Base-by-base conservation (phyloP, 2,113 vertebrate species). In the Paramormyrops kingsleyae region DNA sequence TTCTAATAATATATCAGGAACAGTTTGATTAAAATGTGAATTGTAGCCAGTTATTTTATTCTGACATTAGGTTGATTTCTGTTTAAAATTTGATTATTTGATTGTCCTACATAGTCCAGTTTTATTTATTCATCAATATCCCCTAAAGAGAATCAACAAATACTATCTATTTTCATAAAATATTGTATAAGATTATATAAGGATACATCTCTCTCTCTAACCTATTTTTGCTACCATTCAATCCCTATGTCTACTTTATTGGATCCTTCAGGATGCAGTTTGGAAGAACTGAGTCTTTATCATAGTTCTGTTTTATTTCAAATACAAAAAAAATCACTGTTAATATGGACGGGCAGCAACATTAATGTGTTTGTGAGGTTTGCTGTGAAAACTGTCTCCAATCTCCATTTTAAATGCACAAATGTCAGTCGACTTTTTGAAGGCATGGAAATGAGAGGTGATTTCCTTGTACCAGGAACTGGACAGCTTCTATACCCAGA, bases 1-100 rank as follows among this genome's bases (percentile, higher is more conserved):
- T 9, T 10, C 44, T 15, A 12, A 47, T 84, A n/a, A 62, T 89
- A 15, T 21, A 27, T 17, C 83, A 52, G 52, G 44, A 39, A 17
- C 15, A 44, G 12, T 56, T 80, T 70, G 31, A 80, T 90, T 90
- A 87, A 87, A 87, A 53, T 46, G n/a, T 42, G 21, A 46, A 70
- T 87, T 62, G 31, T 53, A 31, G 19, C 31, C 15, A 86, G 31
- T 86, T 19, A 17, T 52, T 86, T 50, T 87, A 35, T 59, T 15
- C 21, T 83, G 49, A 89, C n/a, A 27, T 84, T 89, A 24, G 13
- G 31, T 80, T n/a, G 39, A 49, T 59, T 56, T 89, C 15, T 62
- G 27, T 6, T 70, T 86, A 17, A 70, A 42, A 62, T 35, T 35
- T 21, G 35, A 89, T 46, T 42, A 39, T 44, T 86, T 17, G 4